Conservation (phyloP, 2,113 vertebrate species). For the Bombycilla garrulus region DNA sequence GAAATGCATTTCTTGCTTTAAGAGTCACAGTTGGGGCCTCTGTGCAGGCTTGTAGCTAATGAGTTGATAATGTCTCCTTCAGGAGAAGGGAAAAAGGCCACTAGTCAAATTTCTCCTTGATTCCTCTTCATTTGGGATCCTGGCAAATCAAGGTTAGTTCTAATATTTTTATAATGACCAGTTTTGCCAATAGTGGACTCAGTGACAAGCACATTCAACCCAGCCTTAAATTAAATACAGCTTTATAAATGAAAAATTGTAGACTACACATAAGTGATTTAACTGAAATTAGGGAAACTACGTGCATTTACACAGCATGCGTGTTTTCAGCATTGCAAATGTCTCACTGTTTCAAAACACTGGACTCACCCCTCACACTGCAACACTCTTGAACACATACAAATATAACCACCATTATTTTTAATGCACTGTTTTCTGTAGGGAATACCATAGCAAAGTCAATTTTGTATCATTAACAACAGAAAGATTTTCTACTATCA, state of each 20-base stretch:
- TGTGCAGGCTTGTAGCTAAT: conserved; percentile 59
- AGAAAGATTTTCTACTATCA: conserved; percentile 24
- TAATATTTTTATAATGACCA: conserved; percentile 39
- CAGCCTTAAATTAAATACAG: conserved; percentile 9
- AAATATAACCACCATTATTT: conserved; percentile 36
- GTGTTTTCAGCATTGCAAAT: background rate
- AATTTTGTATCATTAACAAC: conserved; percentile 29
- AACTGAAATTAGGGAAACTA: background rate
- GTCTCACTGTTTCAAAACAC: background rate
- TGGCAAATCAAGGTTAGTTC: conserved; percentile 27
- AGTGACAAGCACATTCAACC: background rate
- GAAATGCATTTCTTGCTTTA: conserved; percentile 58
- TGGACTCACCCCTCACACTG: background rate
- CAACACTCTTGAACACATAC: background rate
- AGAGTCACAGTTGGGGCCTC: conserved; percentile 62
- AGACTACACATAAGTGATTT: background rate
- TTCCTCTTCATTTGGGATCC: conserved; percentile 48
- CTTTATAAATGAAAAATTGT: background rate
- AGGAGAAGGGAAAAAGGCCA: conserved; percentile 59
- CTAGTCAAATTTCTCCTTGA: conserved; percentile 56
- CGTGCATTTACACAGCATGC: background rate
- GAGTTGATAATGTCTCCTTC: conserved; percentile 63
- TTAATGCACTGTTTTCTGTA: conserved; percentile 40
- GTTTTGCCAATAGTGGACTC: background rate
- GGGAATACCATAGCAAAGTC: conserved; percentile 7